Conservation (phyloP, 1,140 invertebrate genomes). For the Drosophila sulfurigaster region DNA sequence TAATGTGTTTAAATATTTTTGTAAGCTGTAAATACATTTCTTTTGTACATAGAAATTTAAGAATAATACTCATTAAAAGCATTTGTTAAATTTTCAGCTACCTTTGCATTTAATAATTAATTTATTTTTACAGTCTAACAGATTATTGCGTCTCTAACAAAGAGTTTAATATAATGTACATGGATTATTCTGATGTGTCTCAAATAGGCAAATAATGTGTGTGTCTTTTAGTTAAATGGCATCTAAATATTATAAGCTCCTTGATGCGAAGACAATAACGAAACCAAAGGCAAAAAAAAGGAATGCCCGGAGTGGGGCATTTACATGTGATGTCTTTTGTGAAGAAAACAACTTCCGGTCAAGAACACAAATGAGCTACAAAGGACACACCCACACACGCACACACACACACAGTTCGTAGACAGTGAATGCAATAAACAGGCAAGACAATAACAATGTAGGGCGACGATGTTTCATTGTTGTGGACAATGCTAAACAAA, state of each 20-base stretch:
- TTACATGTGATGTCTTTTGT: conserved; percentile 42
- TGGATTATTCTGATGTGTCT: not conserved
- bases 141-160: not conserved
- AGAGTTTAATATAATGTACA: not conserved
- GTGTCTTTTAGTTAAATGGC: conserved; percentile 20
- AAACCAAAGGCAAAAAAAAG: conserved; percentile 7
- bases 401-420: not conserved
- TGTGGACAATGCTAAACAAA: conserved; percentile 24
- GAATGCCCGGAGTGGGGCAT: not conserved
- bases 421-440: conserved; percentile 36
- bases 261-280: conserved; percentile 1
- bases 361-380: conserved; percentile 72
- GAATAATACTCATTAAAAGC: too few species aligned
- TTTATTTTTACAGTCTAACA: not conserved
- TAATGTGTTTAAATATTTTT: too few species aligned
- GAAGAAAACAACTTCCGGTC: conserved; percentile 65
- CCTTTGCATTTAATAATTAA: too few species aligned
- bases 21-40: too few species aligned
- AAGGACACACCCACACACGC: conserved; percentile 32
- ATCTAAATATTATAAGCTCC: conserved; percentile 9
- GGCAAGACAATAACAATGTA: conserved; percentile 9
- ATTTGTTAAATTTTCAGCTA: too few species aligned
- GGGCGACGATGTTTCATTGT: conserved; percentile 3
- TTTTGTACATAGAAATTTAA: too few species aligned
- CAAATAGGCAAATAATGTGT: conserved; percentile 11